Base-by-base conservation (phyloP, 2,113 vertebrate genomes). In the Actenoides lindsayi region DNA sequence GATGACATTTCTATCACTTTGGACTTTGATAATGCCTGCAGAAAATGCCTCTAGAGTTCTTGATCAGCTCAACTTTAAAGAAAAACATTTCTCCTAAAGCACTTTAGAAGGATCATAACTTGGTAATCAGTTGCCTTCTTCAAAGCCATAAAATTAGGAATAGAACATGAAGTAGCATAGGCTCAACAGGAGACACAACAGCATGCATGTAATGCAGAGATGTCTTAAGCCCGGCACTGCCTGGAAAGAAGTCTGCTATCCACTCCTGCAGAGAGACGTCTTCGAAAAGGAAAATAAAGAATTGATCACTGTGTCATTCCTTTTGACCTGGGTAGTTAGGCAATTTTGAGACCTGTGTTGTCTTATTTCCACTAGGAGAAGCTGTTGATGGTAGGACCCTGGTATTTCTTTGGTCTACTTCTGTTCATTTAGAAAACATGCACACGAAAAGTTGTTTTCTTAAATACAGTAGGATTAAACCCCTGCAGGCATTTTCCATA, bases 401-500 rank as follows among this genome's bases (percentile, higher is more conserved):
- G 13, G 13, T 31, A 59, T 81, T 87, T 65, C 23, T 76, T 65
- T 44, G 23, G 20, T 69, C 24, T 6, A 5, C 53, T 70, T 63
- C 24, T 59, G 16, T 59, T 77, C 16, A 24, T 80, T 65, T 77
- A 76, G 28, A 57, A 90, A 84, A 71, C 8, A 19, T 1, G 3
- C 3, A 2, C 25, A 24, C 10, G 65, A 65, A 35, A 42, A 10
- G 3, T n/a, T 59, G 39, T 42, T 78, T 73, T 51, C 18, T 69
- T 65, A 16, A 83, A 35, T 0, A 0, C 3, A 0, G 3, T 18
- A 46, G 37, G 27, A 80, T 41, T 63, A 62, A 85, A 31, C 8
- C 20, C 48, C 46, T 67, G 54, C 16, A 54, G 54, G 6, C 13
- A 28, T 9, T 48, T 91, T 30, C 17, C 56, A 0, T 33, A 44